phyloP scores from a whole-genome alignment of 2,888 invertebrate genomes.

The Entomobrya multifasciata region DNA sequence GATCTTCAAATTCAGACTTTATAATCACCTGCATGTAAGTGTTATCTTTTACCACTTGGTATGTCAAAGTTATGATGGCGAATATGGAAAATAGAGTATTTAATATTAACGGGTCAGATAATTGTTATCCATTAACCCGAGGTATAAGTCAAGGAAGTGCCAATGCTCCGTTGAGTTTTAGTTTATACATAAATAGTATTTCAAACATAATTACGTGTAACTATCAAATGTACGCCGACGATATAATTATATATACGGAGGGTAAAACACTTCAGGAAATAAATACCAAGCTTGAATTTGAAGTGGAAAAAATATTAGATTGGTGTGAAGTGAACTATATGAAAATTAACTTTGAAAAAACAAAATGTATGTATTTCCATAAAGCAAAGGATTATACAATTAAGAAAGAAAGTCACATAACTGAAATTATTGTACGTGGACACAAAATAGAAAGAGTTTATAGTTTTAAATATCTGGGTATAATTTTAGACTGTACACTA shows the following conservation, averaged over 20 bases:
- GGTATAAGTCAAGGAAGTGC: conserved; percentile 68
- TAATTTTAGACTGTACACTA: neutral
- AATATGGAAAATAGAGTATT: too few species aligned
- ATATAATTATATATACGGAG: conserved; percentile 40
- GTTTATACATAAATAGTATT: conserved; percentile 58
- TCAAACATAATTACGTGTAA: neutral
- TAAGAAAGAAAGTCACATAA: neutral
- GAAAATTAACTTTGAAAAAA: conserved; percentile 55
- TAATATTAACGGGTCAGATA: too few species aligned
- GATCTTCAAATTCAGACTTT: too few species aligned
- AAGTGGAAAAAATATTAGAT: neutral
- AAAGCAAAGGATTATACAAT: neutral
- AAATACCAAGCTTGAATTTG: neutral
- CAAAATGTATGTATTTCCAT: too few species aligned
- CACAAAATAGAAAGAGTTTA: conserved; percentile 7
- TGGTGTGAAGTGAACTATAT: conserved; percentile 40
- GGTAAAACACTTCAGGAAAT: conserved; percentile 1
- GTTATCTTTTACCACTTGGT: too few species aligned
- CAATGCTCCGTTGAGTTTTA: conserved; percentile 58
- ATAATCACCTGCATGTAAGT: too few species aligned
- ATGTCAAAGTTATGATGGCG: too few species aligned
- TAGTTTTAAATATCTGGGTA: conserved; percentile 43
- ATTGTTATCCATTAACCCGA: conserved; percentile 4
- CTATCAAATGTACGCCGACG: conserved; percentile 66
- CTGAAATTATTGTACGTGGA: neutral